Conservation (phyloP, 92 coral and sea anemone species). For the Epizoanthus fatuus region DNA sequence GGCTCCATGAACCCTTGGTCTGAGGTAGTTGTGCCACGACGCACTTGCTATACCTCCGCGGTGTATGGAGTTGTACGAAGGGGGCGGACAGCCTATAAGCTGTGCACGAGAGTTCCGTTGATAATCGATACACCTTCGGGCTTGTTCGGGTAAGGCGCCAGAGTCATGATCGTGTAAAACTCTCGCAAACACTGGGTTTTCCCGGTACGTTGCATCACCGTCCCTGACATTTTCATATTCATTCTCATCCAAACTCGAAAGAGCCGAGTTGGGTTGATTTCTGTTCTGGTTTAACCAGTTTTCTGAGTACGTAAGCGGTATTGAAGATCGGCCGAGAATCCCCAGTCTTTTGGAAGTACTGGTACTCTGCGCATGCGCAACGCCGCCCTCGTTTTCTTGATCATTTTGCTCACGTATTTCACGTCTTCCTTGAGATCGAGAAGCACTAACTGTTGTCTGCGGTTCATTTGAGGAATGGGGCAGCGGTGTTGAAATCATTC, state of each 20-base stretch:
- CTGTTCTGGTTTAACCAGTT: not conserved
- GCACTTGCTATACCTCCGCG: not conserved
- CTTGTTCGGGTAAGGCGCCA: not conserved
- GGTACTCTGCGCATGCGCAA: not conserved
- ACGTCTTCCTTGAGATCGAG: not conserved
- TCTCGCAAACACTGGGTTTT: not conserved
- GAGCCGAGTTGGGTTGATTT: not conserved
- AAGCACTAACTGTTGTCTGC: not conserved
- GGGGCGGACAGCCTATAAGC: not conserved
- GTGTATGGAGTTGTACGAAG: constrained; percentile 1
- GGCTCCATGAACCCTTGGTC: not conserved
- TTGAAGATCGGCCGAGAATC: not conserved
- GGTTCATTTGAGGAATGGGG: constrained; percentile 3
- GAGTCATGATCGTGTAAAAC: not conserved
- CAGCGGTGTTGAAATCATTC: constrained; percentile 33
- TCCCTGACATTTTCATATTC: no score
- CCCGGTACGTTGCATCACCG: not conserved
- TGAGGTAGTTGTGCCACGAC: not conserved
- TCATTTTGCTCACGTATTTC: not conserved
- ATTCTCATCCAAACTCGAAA: not conserved
- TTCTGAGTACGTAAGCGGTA: not conserved
- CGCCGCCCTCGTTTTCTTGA: not conserved
- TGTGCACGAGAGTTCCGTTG: not conserved
- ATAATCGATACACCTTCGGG: not conserved
- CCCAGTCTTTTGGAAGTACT: not conserved